These are phyloP conservation scores for Macaria notata DNA, from an alignment of 2,888 invertebrate species.

Conservation along the genomic window DNA sequence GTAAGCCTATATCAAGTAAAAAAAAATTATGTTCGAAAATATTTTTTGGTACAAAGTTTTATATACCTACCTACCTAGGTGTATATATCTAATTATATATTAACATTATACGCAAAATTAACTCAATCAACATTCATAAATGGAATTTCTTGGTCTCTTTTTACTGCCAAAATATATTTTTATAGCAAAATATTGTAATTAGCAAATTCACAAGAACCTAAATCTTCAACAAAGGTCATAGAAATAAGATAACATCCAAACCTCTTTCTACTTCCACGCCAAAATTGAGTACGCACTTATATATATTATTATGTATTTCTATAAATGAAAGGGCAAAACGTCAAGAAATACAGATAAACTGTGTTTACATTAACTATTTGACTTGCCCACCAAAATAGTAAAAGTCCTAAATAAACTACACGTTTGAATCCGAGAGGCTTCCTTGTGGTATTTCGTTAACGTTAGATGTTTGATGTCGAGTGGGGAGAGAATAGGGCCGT, in stretches of 20 bases:
- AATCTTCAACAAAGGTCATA: neutral
- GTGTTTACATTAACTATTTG: slow-evolving; percentile 23
- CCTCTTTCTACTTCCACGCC: neutral
- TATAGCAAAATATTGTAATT: neutral
- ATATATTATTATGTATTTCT: slow-evolving; percentile 17
- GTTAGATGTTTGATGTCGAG: neutral
- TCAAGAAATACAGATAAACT: slow-evolving; percentile 24
- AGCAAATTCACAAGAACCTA: neutral
- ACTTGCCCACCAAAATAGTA: slow-evolving; percentile 18
- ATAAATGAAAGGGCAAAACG: slow-evolving; percentile 21
- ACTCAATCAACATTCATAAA: no score
- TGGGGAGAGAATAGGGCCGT: slow-evolving; percentile 39
- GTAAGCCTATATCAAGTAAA: no score
- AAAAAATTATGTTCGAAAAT: no score
- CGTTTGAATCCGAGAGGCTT: slow-evolving; percentile 4
- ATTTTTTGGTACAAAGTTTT: no score
- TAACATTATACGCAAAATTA: no score
- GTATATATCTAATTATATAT: no score
- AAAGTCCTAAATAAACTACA: slow-evolving; percentile 32
- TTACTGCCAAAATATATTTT: no score
- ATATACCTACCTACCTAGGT: no score
- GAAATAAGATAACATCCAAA: slow-evolving; percentile 1
- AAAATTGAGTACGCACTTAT: slow-evolving; percentile 8
- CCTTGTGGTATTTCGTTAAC: slow-evolving; percentile 39
- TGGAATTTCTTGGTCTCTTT: no score